Conservation (phyloP, 2,888 invertebrate species). For the Tetragonisca angustula region DNA sequence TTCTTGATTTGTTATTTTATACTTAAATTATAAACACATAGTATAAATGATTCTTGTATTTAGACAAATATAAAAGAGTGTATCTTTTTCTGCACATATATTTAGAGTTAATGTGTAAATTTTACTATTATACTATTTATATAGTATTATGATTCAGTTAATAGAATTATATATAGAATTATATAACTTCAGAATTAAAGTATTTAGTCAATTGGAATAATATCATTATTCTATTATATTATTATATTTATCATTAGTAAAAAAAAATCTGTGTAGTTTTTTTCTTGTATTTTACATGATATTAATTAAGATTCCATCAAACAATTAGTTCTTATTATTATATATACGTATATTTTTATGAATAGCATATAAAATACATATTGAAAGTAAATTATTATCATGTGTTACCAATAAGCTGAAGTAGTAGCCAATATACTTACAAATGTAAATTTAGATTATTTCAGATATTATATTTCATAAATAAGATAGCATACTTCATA, state of each 20-base stretch:
- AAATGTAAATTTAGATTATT: conserved; percentile 60
- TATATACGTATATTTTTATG: conserved; percentile 32
- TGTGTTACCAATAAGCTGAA: conserved; percentile 51
- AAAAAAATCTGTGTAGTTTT: neutral
- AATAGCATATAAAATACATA: conserved; percentile 51
- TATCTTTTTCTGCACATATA: conserved; percentile 38
- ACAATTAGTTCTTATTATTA: conserved; percentile 29
- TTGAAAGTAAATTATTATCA: conserved; percentile 36
- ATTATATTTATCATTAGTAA: neutral
- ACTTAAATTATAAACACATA: conserved; percentile 33
- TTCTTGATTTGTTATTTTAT: conserved; percentile 27
- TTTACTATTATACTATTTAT: conserved; percentile 1
- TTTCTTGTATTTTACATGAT: conserved; percentile 43
- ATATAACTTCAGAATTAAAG: conserved; percentile 27
- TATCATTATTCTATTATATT: conserved; percentile 21
- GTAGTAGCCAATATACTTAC: conserved; percentile 41
- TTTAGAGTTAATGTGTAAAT: conserved; percentile 30
- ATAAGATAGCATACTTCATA: conserved; percentile 64
- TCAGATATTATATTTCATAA: conserved; percentile 61
- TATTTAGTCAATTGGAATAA: conserved; percentile 30
- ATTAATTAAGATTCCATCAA: conserved; percentile 45
- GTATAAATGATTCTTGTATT: conserved; percentile 37
- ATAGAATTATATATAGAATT: neutral
- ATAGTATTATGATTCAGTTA: conserved; percentile 21
- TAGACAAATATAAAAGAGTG: conserved; percentile 13